A percentile compares a stretch with the other conserved stretches of the same genome.
Evolutionary conservation across 2,797 vertebrate species (phyloP).

Genomic region (Amphiprion clarkii): DNA sequence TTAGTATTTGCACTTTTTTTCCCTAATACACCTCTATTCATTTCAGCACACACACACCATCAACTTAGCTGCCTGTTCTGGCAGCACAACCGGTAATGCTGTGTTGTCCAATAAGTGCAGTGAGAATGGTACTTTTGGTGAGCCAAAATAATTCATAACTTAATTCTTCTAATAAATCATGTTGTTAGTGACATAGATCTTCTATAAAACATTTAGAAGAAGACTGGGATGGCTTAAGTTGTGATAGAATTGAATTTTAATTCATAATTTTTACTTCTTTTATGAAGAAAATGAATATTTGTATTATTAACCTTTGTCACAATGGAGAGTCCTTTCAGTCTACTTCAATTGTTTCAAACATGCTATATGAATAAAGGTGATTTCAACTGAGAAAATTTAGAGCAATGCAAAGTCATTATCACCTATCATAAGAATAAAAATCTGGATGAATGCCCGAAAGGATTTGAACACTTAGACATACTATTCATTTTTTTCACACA

Average conservation of each 20-base stretch:
- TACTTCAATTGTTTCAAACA: too few relatives aligned
- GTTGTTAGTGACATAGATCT: background rate
- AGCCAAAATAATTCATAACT: conserved; percentile 17
- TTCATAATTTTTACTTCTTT: too few relatives aligned
- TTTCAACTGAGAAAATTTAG: too few relatives aligned
- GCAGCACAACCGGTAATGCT: conserved; percentile 14
- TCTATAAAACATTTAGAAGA: background rate
- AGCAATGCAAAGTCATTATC: background rate
- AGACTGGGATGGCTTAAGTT: too few relatives aligned
- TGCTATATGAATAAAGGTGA: too few relatives aligned
- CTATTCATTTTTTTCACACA: background rate
- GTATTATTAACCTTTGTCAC: too few relatives aligned
- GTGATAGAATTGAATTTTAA: too few relatives aligned
- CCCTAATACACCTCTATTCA: conserved; percentile 14
- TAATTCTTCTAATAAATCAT: background rate
- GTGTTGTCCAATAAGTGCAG: conserved; percentile 14
- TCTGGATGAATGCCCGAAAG: background rate
- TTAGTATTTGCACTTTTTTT: conserved; percentile 10
- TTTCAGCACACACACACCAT: conserved; percentile 21
- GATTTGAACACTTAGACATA: conserved; percentile 1
- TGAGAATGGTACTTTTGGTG: conserved; percentile 4
- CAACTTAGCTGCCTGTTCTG: conserved; percentile 17
- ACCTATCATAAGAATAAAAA: background rate
- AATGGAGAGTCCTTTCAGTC: too few relatives aligned
- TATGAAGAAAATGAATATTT: too few relatives aligned